These are phyloP conservation scores for Hemibagrus guttatus DNA, from an alignment of 2,797 vertebrate species.

Conservation along the genomic window DNA sequence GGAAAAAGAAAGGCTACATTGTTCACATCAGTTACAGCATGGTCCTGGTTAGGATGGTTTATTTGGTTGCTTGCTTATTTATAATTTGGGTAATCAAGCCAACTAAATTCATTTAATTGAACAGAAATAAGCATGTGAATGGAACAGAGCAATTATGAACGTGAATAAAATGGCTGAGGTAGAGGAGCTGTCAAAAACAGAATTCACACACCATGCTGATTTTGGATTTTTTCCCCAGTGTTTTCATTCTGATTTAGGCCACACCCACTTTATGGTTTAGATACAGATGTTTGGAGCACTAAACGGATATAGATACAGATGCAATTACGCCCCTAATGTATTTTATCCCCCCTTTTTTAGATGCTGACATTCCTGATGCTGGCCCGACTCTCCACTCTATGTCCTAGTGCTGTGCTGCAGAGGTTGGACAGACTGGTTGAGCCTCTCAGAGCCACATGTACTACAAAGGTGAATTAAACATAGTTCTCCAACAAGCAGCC, in stretches of 20 bases:
- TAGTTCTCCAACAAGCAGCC: neutral
- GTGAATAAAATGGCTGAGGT: neutral
- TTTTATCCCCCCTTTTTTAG: slow-evolving; percentile 59
- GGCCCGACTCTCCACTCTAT: slow-evolving; percentile 86
- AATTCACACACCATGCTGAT: neutral
- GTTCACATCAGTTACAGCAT: neutral
- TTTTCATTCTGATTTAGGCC: neutral
- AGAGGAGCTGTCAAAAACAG: too few relatives aligned
- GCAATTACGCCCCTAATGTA: too few relatives aligned
- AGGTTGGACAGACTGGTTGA: slow-evolving; percentile 95
- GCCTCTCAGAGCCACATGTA: slow-evolving; percentile 93
- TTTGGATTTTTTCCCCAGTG: neutral
- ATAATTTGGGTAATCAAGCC: too few relatives aligned
- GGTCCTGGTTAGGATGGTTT: neutral
- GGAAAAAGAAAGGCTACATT: neutral
- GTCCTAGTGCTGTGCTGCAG: slow-evolving; percentile 92
- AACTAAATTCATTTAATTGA: too few relatives aligned
- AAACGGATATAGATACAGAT: neutral
- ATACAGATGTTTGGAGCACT: neutral
- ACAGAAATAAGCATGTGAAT: too few relatives aligned
- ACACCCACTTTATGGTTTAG: too few relatives aligned
- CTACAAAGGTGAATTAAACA: slow-evolving; percentile 85
- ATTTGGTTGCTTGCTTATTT: neutral
- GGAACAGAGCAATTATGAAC: neutral
- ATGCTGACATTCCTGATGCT: slow-evolving; percentile 92